phyloP scores from a whole-genome alignment of 2,113 vertebrate species.

The Xenopus laevis region DNA sequence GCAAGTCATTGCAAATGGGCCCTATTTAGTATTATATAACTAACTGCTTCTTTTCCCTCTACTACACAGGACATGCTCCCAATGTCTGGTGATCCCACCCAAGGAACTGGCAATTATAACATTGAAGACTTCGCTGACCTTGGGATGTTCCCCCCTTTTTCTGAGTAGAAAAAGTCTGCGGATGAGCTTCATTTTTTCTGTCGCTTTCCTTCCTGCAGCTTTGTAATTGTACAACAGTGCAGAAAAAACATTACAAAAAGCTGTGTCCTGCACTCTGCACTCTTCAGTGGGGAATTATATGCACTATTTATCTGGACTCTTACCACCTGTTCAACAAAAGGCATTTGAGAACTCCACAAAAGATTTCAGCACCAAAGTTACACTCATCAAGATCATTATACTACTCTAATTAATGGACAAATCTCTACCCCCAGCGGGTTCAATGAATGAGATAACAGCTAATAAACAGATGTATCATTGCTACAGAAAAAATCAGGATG shows the following conservation, averaged over 20 bases:
- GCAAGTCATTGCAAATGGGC: too few species aligned
- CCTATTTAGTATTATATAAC: too few species aligned
- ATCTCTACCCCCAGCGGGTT: background rate
- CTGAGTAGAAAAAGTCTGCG: slow-evolving; percentile 77
- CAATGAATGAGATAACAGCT: background rate
- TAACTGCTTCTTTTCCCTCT: too few species aligned
- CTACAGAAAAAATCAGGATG: background rate
- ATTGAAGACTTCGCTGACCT: slow-evolving; percentile 98
- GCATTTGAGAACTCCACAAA: background rate
- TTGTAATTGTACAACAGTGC: slow-evolving; percentile 7
- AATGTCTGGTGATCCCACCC: slow-evolving; percentile 93
- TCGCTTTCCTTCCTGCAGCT: background rate
- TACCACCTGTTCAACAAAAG: background rate
- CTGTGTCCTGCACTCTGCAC: background rate
- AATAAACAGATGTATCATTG: background rate
- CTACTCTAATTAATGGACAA: too few species aligned
- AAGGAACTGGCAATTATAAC: slow-evolving; percentile 97
- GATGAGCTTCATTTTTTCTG: slow-evolving; percentile 2
- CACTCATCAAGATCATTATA: background rate
- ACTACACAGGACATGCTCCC: slow-evolving; percentile 90
- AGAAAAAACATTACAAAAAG: background rate
- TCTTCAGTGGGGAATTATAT: background rate
- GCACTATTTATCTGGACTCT: slow-evolving; percentile 12
- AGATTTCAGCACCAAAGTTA: background rate
- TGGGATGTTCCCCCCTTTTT: slow-evolving; percentile 97